Conservation (phyloP, 2,113 vertebrate genomes). For the Vulpes ferrilata region DNA sequence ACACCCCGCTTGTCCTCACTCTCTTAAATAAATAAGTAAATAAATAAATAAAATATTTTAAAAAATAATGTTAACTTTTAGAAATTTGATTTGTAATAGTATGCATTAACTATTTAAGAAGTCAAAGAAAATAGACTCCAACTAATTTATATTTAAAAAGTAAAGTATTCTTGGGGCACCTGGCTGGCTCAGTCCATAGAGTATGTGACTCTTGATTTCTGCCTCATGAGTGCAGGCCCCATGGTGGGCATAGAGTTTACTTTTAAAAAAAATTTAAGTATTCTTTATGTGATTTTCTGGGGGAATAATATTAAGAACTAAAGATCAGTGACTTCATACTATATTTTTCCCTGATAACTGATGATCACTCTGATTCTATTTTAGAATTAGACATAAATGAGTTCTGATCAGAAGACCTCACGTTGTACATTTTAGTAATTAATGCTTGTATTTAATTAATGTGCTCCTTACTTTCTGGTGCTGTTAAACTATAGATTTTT, state of each 20-base stretch:
- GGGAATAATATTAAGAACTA: neutral
- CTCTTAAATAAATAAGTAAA: too few relatives aligned
- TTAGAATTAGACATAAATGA: constrained; percentile 47
- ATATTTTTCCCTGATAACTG: neutral
- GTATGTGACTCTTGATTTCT: neutral
- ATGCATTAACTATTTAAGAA: neutral
- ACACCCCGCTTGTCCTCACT: too few relatives aligned
- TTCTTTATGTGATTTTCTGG: constrained; percentile 31
- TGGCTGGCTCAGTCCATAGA: neutral
- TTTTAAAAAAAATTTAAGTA: neutral
- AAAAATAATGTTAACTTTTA: neutral
- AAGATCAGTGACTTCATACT: neutral
- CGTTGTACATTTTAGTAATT: neutral
- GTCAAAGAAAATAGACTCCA: neutral
- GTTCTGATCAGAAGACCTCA: neutral
- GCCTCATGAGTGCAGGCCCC: neutral
- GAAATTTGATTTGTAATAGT: neutral
- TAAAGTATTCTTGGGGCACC: neutral
- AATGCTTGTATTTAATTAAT: neutral
- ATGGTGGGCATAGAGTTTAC: neutral
- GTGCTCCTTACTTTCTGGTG: neutral
- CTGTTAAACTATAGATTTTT: constrained; percentile 41
- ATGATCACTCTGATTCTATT: neutral
- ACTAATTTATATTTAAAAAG: constrained; percentile 9
- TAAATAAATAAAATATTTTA: too few relatives aligned